Evolutionary conservation across 2,113 vertebrate species (phyloP).

Genomic region (Amazona guildingii): DNA sequence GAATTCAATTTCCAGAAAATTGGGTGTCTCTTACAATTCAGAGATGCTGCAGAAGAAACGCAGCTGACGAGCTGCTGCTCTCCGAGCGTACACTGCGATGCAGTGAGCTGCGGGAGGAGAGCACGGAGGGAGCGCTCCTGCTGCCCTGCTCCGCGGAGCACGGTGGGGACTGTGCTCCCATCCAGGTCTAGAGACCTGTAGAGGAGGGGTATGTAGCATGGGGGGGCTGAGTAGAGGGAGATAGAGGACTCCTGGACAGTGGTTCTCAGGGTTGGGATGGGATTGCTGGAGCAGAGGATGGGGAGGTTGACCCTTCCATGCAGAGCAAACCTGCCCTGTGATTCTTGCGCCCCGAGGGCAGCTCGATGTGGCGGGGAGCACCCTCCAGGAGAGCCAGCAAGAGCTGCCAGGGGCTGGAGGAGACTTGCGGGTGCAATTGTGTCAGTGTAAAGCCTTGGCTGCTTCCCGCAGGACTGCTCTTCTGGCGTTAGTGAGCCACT

Average conservation of each 20-base stretch:
- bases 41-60: neutral
- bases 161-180: rapidly evolving
- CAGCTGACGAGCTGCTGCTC: neutral
- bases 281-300: rapidly evolving
- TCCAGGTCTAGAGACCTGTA: neutral
- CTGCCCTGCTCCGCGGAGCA: neutral
- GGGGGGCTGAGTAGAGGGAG: rapidly evolving
- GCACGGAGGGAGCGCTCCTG: rapidly evolving
- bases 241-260: rapidly evolving
- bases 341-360: rapidly evolving
- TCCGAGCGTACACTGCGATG: rapidly evolving
- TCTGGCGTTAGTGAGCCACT: neutral
- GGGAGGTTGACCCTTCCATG: neutral
- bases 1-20: neutral
- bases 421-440: neutral
- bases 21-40: neutral
- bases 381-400: neutral
- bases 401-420: neutral
- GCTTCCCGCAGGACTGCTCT: neutral
- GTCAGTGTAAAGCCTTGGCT: neutral
- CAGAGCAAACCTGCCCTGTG: neutral
- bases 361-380: neutral
- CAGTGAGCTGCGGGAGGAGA: neutral
- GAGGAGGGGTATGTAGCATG: neutral
- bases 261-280: neutral